Conservation (phyloP, 2,888 invertebrate species). For the Ectemnius lituratus region DNA sequence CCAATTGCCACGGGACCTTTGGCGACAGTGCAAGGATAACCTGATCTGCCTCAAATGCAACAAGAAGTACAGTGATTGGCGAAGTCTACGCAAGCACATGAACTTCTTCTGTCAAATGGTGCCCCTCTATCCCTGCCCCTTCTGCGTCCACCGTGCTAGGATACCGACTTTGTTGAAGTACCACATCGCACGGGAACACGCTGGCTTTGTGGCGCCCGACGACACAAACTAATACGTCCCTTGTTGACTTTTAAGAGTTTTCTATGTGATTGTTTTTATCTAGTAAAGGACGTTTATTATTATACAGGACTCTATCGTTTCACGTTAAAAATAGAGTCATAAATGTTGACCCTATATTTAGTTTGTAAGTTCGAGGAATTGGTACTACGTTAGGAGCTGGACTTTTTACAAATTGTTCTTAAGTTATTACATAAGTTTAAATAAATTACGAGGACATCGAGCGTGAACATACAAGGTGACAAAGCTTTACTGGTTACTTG, state of each 20-base stretch:
- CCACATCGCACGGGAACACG: slow-evolving; percentile 65
- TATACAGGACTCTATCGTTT: too few relatives aligned
- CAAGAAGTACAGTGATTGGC: slow-evolving; percentile 67
- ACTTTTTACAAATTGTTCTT: slow-evolving; percentile 4
- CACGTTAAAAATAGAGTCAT: too few relatives aligned
- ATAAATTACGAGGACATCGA: not conserved
- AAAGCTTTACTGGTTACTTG: too few relatives aligned
- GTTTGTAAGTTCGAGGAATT: not conserved
- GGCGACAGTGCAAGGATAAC: slow-evolving; percentile 64
- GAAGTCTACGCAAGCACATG: slow-evolving; percentile 69
- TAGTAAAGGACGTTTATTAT: too few relatives aligned
- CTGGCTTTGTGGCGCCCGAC: slow-evolving; percentile 2
- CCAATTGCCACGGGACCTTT: slow-evolving; percentile 61
- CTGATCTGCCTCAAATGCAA: slow-evolving; percentile 67
- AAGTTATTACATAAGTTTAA: not conserved
- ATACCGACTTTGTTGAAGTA: slow-evolving; percentile 62
- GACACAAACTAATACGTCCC: slow-evolving; percentile 1
- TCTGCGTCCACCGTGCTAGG: slow-evolving; percentile 64
- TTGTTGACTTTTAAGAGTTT: too few relatives aligned
- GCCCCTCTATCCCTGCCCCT: slow-evolving; percentile 64
- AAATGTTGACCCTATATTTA: not conserved
- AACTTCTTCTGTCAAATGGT: slow-evolving; percentile 71
- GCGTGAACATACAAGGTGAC: too few relatives aligned
- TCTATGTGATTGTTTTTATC: too few relatives aligned
- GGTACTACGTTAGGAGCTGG: not conserved